Conservation (phyloP, 2,797 vertebrate genomes). For the Platalea minor region DNA sequence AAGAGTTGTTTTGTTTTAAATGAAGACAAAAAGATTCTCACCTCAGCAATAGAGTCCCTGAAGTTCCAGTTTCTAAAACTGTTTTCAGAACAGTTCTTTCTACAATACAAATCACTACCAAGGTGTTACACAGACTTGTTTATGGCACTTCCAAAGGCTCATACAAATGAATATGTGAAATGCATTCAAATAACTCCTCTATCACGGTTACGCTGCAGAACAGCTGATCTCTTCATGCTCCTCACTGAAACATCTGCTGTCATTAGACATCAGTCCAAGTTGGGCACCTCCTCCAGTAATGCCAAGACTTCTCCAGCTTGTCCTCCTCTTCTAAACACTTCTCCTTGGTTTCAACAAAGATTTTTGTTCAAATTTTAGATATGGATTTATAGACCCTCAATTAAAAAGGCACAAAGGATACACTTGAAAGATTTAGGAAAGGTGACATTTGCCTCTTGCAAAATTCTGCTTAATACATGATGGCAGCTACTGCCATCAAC, state of each 20-base stretch:
- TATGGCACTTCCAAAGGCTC: not conserved
- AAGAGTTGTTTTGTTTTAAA: not conserved
- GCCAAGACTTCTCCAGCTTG: not conserved
- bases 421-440: slow-evolving; percentile 39
- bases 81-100: not conserved
- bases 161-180: not conserved
- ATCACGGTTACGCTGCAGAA: not conserved
- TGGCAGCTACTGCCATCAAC: slow-evolving; percentile 5
- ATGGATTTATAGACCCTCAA: not conserved
- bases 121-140: not conserved
- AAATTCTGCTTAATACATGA: not conserved
- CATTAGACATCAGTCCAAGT: not conserved
- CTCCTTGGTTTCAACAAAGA: not conserved
- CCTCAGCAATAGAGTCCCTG: not conserved
- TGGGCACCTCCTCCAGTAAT: not conserved
- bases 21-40: not conserved
- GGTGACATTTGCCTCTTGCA: slow-evolving; percentile 24
- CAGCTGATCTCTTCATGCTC: not conserved
- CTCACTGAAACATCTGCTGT: not conserved
- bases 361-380: not conserved
- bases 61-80: not conserved
- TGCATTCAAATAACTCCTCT: not conserved
- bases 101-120: not conserved
- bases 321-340: not conserved
- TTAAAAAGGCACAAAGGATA: not conserved